These are phyloP conservation scores for Dasypogon diadema DNA, from an alignment of 2,888 invertebrate species.

Conservation along the genomic window DNA sequence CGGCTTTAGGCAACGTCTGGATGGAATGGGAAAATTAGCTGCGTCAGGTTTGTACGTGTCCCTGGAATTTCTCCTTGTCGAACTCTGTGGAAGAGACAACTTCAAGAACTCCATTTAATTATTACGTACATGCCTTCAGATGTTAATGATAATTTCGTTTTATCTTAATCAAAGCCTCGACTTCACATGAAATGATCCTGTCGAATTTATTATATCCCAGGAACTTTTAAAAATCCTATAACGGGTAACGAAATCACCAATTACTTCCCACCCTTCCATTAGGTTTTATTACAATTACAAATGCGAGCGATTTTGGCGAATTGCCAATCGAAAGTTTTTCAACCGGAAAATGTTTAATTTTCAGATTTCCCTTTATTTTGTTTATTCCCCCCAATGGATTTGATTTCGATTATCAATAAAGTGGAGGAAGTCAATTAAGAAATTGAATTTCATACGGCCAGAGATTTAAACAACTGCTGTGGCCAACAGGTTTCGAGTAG, in stretches of 20 bases:
- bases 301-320: neutral
- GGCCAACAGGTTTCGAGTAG: no score
- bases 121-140: neutral
- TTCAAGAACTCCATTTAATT: neutral
- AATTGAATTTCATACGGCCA: no score
- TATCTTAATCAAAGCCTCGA: neutral
- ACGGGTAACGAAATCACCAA: no score
- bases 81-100: neutral
- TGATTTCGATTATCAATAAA: no score
- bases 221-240: no score
- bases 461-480: no score
- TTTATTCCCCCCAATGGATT: neutral
- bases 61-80: neutral
- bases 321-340: neutral
- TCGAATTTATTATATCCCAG: no score
- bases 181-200: neutral
- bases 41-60: neutral
- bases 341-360: conserved; percentile 4
- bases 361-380: neutral
- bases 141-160: neutral
- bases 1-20: neutral
- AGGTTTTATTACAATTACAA: neutral
- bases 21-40: neutral
- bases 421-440: no score
- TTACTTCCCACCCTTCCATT: no score